A percentile compares a stretch with the other conserved stretches of the same genome.
Conservation (phyloP, 2,797 vertebrate species). For the Pangasius krempfi region DNA sequence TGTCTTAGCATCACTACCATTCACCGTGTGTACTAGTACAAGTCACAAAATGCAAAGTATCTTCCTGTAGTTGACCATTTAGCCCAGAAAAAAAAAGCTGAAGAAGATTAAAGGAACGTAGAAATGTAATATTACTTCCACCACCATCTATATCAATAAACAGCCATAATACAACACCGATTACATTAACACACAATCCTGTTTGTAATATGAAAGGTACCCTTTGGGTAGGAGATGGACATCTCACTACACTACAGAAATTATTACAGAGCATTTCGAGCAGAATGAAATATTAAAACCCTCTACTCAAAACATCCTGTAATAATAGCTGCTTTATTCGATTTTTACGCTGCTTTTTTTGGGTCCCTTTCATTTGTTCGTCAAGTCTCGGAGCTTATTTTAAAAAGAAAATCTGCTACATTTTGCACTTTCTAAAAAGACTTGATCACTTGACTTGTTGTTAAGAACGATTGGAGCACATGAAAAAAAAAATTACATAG, state of each 20-base stretch:
- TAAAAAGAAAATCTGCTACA: slow-evolving; percentile 51
- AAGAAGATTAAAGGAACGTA: slow-evolving; percentile 30
- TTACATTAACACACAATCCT: slow-evolving; percentile 39
- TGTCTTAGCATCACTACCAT: slow-evolving; percentile 40
- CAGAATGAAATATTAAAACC: not conserved
- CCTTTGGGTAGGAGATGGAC: slow-evolving; percentile 32
- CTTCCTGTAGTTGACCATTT: slow-evolving; percentile 21
- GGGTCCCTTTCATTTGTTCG: slow-evolving; percentile 33
- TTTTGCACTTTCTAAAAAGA: slow-evolving; percentile 44
- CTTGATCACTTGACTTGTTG: not conserved
- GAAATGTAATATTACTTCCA: slow-evolving; percentile 10
- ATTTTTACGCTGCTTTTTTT: slow-evolving; percentile 37
- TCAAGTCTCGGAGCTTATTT: not conserved
- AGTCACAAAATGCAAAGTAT: slow-evolving; percentile 22
- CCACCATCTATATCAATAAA: not conserved
- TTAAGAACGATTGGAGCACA: slow-evolving; percentile 11
- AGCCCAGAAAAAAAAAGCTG: slow-evolving; percentile 44
- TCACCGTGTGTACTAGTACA: slow-evolving; percentile 41
- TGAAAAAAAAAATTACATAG: slow-evolving; percentile 44
- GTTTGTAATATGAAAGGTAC: slow-evolving; percentile 34
- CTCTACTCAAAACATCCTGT: slow-evolving; percentile 52
- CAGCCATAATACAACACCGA: slow-evolving; percentile 42
- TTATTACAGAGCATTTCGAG: slow-evolving; percentile 59
- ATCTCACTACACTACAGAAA: slow-evolving; percentile 27
- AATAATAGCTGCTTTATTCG: slow-evolving; percentile 52